Evolutionary conservation across 64 coral and sea anemone species (phyloP).

Genomic region (Anthopleura sola): DNA sequence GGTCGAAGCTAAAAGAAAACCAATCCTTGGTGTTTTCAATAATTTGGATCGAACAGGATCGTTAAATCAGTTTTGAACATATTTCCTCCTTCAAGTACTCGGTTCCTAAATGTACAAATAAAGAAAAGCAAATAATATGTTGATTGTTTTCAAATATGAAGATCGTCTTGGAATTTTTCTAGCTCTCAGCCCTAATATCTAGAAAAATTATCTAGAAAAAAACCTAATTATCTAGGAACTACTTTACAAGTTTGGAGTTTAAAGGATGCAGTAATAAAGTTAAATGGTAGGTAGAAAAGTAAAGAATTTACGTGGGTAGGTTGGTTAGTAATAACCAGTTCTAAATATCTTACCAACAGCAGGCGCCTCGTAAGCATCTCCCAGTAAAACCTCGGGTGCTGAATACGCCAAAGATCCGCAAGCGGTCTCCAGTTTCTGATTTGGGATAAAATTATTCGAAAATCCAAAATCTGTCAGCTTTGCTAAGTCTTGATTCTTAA

Average conservation of each 20-base stretch:
- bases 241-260: too few species aligned
- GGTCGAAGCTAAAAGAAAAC: background rate
- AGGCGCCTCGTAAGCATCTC: slow-evolving; percentile 95
- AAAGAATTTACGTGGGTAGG: too few species aligned
- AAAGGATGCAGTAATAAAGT: too few species aligned
- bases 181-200: background rate
- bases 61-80: background rate
- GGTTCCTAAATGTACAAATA: background rate
- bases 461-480: slow-evolving; percentile 99
- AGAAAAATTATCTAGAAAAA: background rate
- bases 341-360: slow-evolving; percentile 81
- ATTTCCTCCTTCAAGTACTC: slow-evolving; percentile 9
- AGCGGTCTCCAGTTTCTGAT: slow-evolving; percentile 88
- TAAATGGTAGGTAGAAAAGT: too few species aligned
- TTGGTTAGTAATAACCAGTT: background rate
- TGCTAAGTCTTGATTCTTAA: slow-evolving; percentile 91
- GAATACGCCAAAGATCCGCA: slow-evolving; percentile 97
- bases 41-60: background rate
- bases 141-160: background rate
- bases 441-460: slow-evolving; percentile 95
- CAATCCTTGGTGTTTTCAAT: background rate
- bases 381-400: slow-evolving; percentile 93
- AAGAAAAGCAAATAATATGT: slow-evolving; percentile 1
- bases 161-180: background rate
- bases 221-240: too few species aligned